Evolutionary conservation across 2,113 vertebrate genomes (phyloP).

Genomic region (Eretmochelys imbricata): DNA sequence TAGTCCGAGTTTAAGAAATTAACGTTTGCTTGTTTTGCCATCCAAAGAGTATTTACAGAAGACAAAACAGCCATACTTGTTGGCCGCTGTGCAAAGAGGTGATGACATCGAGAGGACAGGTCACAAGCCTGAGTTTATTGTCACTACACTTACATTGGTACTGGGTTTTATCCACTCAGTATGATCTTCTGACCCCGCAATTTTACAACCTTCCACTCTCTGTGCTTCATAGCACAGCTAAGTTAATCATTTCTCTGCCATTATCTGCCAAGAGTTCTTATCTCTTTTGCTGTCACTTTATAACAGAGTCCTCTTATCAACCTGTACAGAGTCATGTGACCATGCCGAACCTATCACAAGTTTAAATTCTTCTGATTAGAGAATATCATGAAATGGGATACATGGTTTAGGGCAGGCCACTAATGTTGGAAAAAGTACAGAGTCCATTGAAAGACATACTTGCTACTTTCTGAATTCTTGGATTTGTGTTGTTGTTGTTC

Average conservation of each 20-base stretch:
- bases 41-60: constrained; percentile 76
- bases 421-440: constrained; percentile 81
- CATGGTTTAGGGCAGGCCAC: constrained; percentile 83
- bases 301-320: constrained; percentile 90
- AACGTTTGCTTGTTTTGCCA: constrained; percentile 77
- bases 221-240: constrained; percentile 72
- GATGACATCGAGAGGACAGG: constrained; percentile 72
- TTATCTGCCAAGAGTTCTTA: constrained; percentile 93
- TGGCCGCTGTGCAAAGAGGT: constrained; percentile 69
- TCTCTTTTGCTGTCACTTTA: constrained; percentile 95
- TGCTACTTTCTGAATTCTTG: constrained; percentile 80
- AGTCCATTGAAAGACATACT: constrained; percentile 79
- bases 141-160: constrained; percentile 70
- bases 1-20: constrained; percentile 69
- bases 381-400: constrained; percentile 80
- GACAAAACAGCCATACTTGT: constrained; percentile 64
- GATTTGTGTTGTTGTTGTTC: constrained; percentile 70
- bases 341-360: constrained; percentile 78
- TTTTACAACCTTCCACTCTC: constrained; percentile 82
- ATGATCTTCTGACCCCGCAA: constrained; percentile 78
- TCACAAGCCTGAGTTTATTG: constrained; percentile 79
- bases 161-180: constrained; percentile 72
- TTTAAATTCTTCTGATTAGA: constrained; percentile 82
- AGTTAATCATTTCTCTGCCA: constrained; percentile 94
- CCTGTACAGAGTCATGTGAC: constrained; percentile 76